Evolutionary conservation across 1,140 invertebrate genomes (phyloP), one percentile per base, ranked within the genome.

Genomic region (Lasioglossum baleicum): DNA sequence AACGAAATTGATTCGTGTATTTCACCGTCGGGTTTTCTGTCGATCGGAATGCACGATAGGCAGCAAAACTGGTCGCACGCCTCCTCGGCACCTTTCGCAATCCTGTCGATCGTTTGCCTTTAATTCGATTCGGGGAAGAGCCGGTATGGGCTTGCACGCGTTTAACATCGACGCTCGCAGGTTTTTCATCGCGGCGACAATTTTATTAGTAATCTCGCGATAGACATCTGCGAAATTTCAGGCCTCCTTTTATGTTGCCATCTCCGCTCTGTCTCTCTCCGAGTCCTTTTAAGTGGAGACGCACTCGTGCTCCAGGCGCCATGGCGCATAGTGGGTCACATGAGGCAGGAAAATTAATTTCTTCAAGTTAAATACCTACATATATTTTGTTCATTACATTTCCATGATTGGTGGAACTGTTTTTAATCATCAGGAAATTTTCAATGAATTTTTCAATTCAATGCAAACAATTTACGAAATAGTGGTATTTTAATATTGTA

Each of bases 21-120:
- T 83, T 85, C 79, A 85, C 72, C 66, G 69, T 42, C 78, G 58
- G 60, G 83, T 51, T 82, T 80, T 80, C 80, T 84, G 74, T 76
- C 85, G 88, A 88, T 88, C 51, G 88, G 88, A 89, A 89, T 85
- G 88, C 82, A 79, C 88, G 88, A 89, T 89, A 88, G 76, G 79
- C 75, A 58, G 81, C 70, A 77, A 89, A 88, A 88, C 88, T 89
- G 88, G 88, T 88, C 88, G 82, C 74, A 75, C 80, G 80, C 80
- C 80, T 73, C 76, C 35, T 15, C 68, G 53, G 61, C 60, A 83
- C 78, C 75, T 72, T 75, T 84, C 80, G 80, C 83, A 48, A 80
- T 68, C 71, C 67, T 75, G 35, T 66, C 80, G 51, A 75, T 75
- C 80, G 74, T 82, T 67, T 68, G 65, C 63, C 61, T 82, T 85